Conservation (phyloP, 2,888 invertebrate genomes). For the Tetranychus piercei region DNA sequence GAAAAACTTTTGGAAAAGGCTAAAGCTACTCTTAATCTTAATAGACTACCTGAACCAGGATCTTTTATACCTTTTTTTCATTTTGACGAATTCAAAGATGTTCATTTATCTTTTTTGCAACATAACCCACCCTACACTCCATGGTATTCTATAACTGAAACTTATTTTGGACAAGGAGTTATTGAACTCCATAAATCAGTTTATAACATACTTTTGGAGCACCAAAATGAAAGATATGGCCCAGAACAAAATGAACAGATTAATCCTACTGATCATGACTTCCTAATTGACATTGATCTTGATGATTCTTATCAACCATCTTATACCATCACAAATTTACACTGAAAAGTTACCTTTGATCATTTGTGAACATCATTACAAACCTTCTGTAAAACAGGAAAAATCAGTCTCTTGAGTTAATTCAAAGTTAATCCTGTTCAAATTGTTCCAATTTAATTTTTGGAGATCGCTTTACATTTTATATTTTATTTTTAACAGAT, state of each 20-base stretch:
- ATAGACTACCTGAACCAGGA: neutral
- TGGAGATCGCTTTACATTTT: too few species aligned
- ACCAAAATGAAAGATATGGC: neutral
- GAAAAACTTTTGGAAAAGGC: constrained; percentile 8
- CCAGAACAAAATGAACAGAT: neutral
- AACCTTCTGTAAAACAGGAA: too few species aligned
- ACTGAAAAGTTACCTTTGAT: neutral
- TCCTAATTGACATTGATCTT: neutral
- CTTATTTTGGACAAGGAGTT: neutral
- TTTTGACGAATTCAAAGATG: constrained; percentile 6
- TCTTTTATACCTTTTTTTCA: constrained; percentile 9
- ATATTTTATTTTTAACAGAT: too few species aligned
- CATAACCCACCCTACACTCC: constrained; percentile 8
- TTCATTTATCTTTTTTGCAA: constrained; percentile 8
- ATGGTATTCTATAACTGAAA: neutral
- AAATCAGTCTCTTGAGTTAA: too few species aligned
- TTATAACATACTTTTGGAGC: neutral
- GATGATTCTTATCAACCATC: neutral
- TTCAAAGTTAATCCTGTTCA: too few species aligned
- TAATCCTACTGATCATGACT: neutral
- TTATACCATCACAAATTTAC: neutral
- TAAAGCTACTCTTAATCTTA: neutral
- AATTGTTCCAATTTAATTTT: too few species aligned
- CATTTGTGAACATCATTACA: too few species aligned
- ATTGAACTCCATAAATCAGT: neutral